These are phyloP conservation scores for Microcebus griseorufus DNA, from an alignment of 2,113 vertebrate species.

Conservation along the genomic window DNA sequence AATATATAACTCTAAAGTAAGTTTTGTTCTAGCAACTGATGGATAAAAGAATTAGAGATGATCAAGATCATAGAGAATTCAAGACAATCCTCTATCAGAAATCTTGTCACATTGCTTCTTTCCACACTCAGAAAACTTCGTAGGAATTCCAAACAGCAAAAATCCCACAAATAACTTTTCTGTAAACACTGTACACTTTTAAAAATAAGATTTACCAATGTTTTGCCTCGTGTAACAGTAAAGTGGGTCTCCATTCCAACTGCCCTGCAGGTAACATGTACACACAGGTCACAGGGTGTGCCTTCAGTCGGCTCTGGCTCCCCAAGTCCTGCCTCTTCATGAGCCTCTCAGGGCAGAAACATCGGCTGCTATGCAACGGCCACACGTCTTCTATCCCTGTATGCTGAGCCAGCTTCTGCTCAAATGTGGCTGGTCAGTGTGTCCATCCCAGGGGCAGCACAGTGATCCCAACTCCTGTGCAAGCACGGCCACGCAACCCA, in stretches of 20 bases:
- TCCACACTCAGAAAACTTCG: background rate
- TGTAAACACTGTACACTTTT: background rate
- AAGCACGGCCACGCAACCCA: background rate
- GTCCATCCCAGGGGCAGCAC: background rate
- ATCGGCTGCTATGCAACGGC: background rate
- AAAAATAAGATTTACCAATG: background rate
- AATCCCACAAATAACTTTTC: background rate
- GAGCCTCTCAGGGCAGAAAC: background rate
- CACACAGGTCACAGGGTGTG: no score
- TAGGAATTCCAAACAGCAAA: background rate
- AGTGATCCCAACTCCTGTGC: background rate
- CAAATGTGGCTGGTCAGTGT: background rate
- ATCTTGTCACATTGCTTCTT: background rate
- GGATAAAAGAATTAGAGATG: background rate
- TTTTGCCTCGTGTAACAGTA: background rate
- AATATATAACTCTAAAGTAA: background rate
- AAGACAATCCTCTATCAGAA: background rate
- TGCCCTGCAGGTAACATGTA: background rate
- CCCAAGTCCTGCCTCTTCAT: background rate
- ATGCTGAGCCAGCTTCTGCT: background rate
- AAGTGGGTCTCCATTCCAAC: background rate
- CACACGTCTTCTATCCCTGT: background rate
- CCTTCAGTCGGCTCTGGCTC: background rate
- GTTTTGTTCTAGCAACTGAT: background rate
- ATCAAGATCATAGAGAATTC: constrained; percentile 23